Evolutionary conservation across 2,888 invertebrate genomes (phyloP), one percentile per base, ranked within the genome.

Genomic region (Adelognathus sp.): DNA sequence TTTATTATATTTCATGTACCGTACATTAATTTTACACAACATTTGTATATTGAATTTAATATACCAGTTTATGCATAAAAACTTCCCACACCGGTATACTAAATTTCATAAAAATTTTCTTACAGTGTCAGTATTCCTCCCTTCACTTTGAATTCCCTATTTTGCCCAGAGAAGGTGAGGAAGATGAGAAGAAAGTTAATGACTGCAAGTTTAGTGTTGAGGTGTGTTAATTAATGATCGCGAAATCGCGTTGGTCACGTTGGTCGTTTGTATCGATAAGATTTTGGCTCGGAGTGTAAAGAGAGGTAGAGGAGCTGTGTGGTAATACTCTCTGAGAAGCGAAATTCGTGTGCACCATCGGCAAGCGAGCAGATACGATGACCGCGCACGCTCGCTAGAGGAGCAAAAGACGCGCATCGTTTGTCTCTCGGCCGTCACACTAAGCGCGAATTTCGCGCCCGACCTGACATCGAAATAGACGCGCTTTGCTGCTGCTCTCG

Each of bases 401-500:
- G 36, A 29, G 44, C 54, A 56, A 77, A 46, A 72, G 63, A 63
- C 64, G 36, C 69, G 44, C 66, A 75, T 79, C 79, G 79, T 79
- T 79, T 75, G 79, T 79, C 79, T n/a, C n/a, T 71, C 63, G 75
- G 79, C 71, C 66, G 79, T 79, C 79, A 75, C 66, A 46, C 69
- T 67, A 50, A 79, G 79, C 79, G 71, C 71, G 79, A 79, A 71
- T 79, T 75, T 79, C 79, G 60, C 61, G 75, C 74, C 60, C 74
- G 79, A 79, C 75, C 79, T 75, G 71, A 75, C 79, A 63, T 79
- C 74, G 79, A 79, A 79, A 79, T 75, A 75, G 79, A 79, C 75
- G 61, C 71, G 72, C 66, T 70, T 54, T 39, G 29, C 41, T 58
- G 64, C 70, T 36, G 29, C 11, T 27, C 61, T 1, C 24, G 33